A percentile compares a stretch with the other conserved stretches of the same genome.
Evolutionary conservation across 2,797 vertebrate species (phyloP).

Genomic region (Cuniculus paca): DNA sequence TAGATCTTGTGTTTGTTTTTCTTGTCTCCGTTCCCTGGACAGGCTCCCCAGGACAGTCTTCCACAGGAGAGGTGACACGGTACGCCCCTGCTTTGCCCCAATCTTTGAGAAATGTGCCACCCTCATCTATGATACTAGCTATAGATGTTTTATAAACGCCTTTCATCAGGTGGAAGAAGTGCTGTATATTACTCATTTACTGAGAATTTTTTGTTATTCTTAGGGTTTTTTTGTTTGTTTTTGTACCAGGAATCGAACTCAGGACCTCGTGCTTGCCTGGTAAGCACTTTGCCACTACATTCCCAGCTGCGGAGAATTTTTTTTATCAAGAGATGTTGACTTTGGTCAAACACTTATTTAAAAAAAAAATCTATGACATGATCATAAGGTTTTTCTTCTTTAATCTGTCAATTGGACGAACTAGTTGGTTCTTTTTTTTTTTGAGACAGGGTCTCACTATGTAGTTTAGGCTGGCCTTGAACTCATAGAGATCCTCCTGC

Average conservation of each 20-base stretch:
- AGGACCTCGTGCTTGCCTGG: too few species aligned
- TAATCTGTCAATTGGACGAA: not conserved
- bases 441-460: too few species aligned
- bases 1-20: not conserved
- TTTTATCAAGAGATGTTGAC: not conserved
- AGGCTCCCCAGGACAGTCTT: fast-evolving
- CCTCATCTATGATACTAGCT: too few species aligned
- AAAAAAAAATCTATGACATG: not conserved
- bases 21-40: not conserved
- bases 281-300: too few species aligned
- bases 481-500: too few species aligned
- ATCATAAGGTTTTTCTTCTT: not conserved
- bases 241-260: too few species aligned
- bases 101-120: not conserved
- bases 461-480: too few species aligned
- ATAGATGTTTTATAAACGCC: not conserved
- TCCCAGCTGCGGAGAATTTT: too few species aligned
- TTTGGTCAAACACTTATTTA: not conserved
- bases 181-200: not conserved
- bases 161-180: not conserved
- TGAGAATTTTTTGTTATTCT: not conserved
- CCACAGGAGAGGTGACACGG: fast-evolving
- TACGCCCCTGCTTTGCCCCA: not conserved
- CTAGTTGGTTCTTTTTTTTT: not conserved
- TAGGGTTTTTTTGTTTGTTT: too few species aligned